A percentile compares a stretch with the other conserved stretches of the same genome.
Conservation (phyloP, 2,113 vertebrate genomes). For the Gobius niger region DNA sequence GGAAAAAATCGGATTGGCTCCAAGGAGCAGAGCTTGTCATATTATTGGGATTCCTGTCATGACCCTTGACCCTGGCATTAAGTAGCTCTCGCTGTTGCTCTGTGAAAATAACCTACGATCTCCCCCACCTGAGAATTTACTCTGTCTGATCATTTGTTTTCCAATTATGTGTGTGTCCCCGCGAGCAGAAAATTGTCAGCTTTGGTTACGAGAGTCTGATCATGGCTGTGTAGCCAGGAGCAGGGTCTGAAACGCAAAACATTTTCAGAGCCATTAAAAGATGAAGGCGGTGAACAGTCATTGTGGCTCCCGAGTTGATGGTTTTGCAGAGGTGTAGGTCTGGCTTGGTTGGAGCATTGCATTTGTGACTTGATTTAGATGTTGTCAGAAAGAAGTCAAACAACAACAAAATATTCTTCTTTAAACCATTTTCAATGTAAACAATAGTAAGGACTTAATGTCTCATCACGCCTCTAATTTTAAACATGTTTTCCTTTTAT, state of each 20-base stretch:
- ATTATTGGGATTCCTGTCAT: slow-evolving; percentile 41
- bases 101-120: slow-evolving; percentile 23
- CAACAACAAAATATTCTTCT: not conserved
- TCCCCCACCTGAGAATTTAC: slow-evolving; percentile 56
- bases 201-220: slow-evolving; percentile 58
- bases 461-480: too few relatives aligned
- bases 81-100: slow-evolving; percentile 20
- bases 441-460: too few relatives aligned
- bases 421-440: too few relatives aligned
- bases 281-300: slow-evolving; percentile 61
- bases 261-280: slow-evolving; percentile 62
- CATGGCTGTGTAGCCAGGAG: slow-evolving; percentile 59
- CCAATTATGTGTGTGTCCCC: slow-evolving; percentile 67
- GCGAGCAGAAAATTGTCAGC: slow-evolving; percentile 66
- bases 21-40: slow-evolving; percentile 12
- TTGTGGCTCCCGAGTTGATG: slow-evolving; percentile 37
- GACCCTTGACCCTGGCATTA: slow-evolving; percentile 44
- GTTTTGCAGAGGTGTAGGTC: slow-evolving; percentile 35
- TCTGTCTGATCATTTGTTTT: slow-evolving; percentile 75
- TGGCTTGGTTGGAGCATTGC: slow-evolving; percentile 14
- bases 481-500: too few relatives aligned
- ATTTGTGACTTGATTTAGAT: not conserved
- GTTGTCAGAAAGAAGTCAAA: not conserved
- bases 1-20: slow-evolving; percentile 33
- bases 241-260: slow-evolving; percentile 54